A percentile compares a stretch with the other conserved stretches of the same genome.
Conservation (phyloP, 2,797 vertebrate species). For the Antennarius maculatus region DNA sequence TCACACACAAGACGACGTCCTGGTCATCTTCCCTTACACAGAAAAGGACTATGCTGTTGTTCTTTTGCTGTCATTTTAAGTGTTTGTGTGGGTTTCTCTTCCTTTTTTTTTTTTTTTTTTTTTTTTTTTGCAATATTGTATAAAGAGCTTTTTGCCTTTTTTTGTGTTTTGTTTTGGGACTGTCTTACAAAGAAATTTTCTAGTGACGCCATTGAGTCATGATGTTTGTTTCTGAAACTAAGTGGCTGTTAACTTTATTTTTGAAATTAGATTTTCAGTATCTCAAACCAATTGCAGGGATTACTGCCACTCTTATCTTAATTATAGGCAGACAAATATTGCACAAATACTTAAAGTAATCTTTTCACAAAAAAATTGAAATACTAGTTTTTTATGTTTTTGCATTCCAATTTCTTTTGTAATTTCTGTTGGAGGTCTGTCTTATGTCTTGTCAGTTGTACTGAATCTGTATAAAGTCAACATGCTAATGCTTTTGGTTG, state of each 20-base stretch:
- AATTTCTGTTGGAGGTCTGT: conserved; percentile 75
- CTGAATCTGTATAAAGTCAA: conserved; percentile 80
- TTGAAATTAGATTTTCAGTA: conserved; percentile 81
- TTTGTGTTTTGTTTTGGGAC: conserved; percentile 70
- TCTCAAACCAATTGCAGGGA: conserved; percentile 90
- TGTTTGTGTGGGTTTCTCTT: conserved; percentile 41
- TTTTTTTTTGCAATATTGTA: conserved; percentile 39
- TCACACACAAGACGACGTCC: conserved; percentile 71
- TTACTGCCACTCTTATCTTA: conserved; percentile 88
- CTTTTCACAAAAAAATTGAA: conserved; percentile 76
- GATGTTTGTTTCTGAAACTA: conserved; percentile 73
- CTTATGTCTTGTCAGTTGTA: conserved; percentile 80
- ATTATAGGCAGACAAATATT: conserved; percentile 89
- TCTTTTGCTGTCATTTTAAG: conserved; percentile 46
- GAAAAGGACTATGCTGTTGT: conserved; percentile 77
- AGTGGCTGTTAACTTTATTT: conserved; percentile 79
- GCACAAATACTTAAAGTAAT: conserved; percentile 86
- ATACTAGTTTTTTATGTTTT: conserved; percentile 74
- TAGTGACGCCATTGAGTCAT: conserved; percentile 69
- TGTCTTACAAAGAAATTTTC: conserved; percentile 72
- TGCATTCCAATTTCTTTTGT: conserved; percentile 81
- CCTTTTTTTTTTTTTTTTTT: conserved; percentile 45
- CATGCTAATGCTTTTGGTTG: conserved; percentile 69
- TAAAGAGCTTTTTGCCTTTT: conserved; percentile 68
- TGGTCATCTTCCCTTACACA: conserved; percentile 58